Base-by-base conservation (phyloP, 2,113 vertebrate genomes). In the Antechinus stuartii region DNA sequence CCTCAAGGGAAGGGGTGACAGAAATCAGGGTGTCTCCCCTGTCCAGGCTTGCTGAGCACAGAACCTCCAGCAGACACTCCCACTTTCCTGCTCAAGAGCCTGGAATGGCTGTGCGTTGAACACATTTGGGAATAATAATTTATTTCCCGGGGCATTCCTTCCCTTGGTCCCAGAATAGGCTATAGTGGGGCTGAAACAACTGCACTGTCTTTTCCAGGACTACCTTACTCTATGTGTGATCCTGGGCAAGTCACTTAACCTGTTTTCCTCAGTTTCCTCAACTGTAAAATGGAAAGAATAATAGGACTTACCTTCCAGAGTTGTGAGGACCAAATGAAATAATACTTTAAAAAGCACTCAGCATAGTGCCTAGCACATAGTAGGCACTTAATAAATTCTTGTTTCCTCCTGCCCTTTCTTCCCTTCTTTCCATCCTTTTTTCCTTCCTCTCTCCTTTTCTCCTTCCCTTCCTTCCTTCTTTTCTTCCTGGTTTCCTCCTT, bases 51-150 rank as follows among this genome's bases (percentile, higher is more conserved):
- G 53, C 25, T 54, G 46, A 53, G 53, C 47, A 68, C 25, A 6
- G 89, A 92, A n/a, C n/a, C 68, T 42, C 19, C 68, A 84, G 35
- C n/a, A 54, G 27, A 91, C 19, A 92, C 24, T n/a, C 50, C 26
- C 19, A 23, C 35, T 91, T 91, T 89, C 35, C 68, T 50, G 89
- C 91, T 94, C 93, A 68, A 57, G 89, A 95, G n/a, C 61, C 46
- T 57, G 5, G 84, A 49, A 25, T 47, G 61, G 52, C 91, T 95
- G 91, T 68, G 90, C 92, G 0, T 90, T 89, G 92, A 53, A 93
- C 91, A 11, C 0, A 54, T n/a, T 76, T 76, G 61, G 30, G 61
- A 19, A 76, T n/a, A 22, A 14, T 19, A 14, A 7, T 76, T 16
- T 76, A n/a, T 76, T 76, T 76, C 61, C 35, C 1, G 1, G 35